Conservation (phyloP, 2,113 vertebrate genomes). For the Peromyscus polionotus region DNA sequence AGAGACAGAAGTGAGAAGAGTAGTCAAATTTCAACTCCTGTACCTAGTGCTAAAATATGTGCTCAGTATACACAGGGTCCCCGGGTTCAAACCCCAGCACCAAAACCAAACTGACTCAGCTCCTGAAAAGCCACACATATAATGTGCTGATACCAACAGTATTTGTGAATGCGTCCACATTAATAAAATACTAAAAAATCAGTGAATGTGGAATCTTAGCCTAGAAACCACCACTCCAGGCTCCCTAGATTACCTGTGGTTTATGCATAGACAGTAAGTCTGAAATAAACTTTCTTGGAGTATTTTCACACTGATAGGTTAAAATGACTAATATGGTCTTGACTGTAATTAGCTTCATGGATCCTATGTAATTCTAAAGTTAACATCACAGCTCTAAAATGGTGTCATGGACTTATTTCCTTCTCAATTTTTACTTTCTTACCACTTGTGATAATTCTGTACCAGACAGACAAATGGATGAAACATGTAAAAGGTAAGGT, state of each 20-base stretch:
- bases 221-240: background rate
- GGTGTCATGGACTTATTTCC: background rate
- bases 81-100: background rate
- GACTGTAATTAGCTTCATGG: background rate
- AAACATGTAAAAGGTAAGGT: background rate
- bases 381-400: background rate
- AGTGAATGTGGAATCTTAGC: slow-evolving; percentile 18
- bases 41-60: too few species aligned
- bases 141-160: background rate
- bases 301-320: slow-evolving; percentile 7
- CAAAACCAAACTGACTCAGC: background rate
- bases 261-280: background rate
- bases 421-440: background rate
- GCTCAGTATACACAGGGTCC: background rate
- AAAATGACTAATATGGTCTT: slow-evolving; percentile 23
- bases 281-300: slow-evolving; percentile 13
- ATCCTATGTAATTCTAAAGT: background rate
- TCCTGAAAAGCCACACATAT: slow-evolving; percentile 23
- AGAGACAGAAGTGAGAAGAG: background rate
- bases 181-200: slow-evolving; percentile 4
- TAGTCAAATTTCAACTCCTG: background rate
- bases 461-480: background rate
- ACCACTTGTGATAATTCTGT: background rate
- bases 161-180: background rate
- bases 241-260: background rate